These are phyloP conservation scores for Xestobium rufovillosum DNA, from an alignment of 2,888 invertebrate genomes.

Conservation along the genomic window DNA sequence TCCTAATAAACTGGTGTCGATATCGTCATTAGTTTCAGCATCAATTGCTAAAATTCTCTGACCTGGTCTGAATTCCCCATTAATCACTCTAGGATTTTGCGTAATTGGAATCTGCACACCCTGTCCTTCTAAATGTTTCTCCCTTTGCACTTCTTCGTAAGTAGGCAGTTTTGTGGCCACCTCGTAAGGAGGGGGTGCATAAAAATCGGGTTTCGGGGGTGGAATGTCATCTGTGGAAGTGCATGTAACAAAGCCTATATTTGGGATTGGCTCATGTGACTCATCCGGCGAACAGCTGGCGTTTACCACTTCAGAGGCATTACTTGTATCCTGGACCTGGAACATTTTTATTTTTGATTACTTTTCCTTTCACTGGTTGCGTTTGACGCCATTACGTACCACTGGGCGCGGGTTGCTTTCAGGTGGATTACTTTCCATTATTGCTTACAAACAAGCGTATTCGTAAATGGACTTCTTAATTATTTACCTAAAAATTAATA, in stretches of 20 bases:
- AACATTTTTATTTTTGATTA: no score
- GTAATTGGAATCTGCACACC: constrained; percentile 39
- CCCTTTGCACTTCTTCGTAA: constrained; percentile 86
- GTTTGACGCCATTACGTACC: no score
- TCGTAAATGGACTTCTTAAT: no score
- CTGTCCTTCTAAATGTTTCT: constrained; percentile 68
- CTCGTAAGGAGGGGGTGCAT: constrained; percentile 84
- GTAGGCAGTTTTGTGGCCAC: constrained; percentile 75
- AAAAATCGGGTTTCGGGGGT: constrained; percentile 76
- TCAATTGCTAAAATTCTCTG: constrained; percentile 63
- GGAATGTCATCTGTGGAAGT: constrained; percentile 56
- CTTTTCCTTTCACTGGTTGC: no score
- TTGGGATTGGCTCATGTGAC: constrained; percentile 15
- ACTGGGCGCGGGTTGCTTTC: constrained; percentile 17
- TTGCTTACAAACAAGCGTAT: no score
- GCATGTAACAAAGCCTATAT: constrained; percentile 27
- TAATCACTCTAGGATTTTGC: constrained; percentile 24
- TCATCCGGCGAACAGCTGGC: constrained; percentile 10
- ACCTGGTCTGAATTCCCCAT: constrained; percentile 25
- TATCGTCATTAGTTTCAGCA: constrained; percentile 64
- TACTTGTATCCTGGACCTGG: no score
- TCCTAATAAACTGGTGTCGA: constrained; percentile 75
- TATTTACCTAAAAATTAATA: no score
- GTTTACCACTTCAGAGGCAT: constrained; percentile 21
- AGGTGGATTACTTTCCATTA: constrained; percentile 28